Evolutionary conservation across 2,888 invertebrate genomes (phyloP).

Genomic region (Stratiomys singularior): DNA sequence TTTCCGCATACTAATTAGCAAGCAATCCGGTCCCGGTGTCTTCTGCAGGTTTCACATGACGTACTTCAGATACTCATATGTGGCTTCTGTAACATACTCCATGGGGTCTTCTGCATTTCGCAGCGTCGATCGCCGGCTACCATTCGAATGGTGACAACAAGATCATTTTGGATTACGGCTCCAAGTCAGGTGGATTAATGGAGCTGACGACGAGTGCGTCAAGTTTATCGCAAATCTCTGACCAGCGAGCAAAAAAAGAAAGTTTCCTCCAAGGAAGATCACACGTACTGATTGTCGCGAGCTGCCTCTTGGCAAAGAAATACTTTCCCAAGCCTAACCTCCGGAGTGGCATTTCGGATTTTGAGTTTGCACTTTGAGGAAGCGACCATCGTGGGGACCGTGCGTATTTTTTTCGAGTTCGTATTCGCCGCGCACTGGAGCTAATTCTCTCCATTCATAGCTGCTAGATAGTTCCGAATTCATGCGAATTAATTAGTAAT

Average conservation of each 20-base stretch:
- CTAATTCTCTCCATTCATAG: not conserved
- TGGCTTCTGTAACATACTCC: not conserved
- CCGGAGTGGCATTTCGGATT: slow-evolving; percentile 35
- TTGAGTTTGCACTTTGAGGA: slow-evolving; percentile 43
- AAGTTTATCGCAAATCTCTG: not conserved
- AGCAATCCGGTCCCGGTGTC: not conserved
- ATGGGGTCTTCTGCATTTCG: not conserved
- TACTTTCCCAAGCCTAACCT: slow-evolving; percentile 26
- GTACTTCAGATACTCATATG: not conserved
- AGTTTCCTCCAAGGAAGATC: slow-evolving; percentile 44
- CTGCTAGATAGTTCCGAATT: not conserved
- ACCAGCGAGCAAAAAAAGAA: slow-evolving; percentile 18
- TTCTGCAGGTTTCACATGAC: not conserved
- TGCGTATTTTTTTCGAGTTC: not conserved
- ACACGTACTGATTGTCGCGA: slow-evolving; percentile 21
- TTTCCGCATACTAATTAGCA: slow-evolving; percentile 21
- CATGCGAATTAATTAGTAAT: slow-evolving; percentile 33
- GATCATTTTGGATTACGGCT: slow-evolving; percentile 20
- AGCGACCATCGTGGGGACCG: slow-evolving; percentile 15
- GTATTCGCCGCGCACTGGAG: not conserved
- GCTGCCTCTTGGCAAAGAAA: not conserved
- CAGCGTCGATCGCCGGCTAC: not conserved
- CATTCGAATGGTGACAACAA: slow-evolving; percentile 15
- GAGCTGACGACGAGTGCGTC: not conserved
- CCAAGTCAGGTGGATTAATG: not conserved